These are phyloP conservation scores for Megathymus violae DNA, from an alignment of 1,140 invertebrate genomes.

Conservation along the genomic window DNA sequence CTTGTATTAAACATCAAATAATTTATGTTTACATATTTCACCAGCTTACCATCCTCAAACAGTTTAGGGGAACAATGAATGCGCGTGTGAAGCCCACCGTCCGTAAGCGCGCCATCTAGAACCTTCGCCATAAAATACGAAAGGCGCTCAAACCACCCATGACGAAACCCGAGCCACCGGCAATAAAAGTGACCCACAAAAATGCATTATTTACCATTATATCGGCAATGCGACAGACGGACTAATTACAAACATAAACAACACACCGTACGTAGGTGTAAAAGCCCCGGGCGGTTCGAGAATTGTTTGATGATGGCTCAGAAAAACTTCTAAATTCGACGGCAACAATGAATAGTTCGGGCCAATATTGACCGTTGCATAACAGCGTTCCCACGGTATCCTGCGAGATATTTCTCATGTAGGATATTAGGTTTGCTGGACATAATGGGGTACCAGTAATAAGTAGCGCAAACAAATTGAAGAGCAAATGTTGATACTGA, in stretches of 20 bases:
- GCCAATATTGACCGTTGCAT: slow-evolving; percentile 74
- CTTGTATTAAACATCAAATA: slow-evolving; percentile 32
- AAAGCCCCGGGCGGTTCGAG: slow-evolving; percentile 59
- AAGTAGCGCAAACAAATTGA: slow-evolving; percentile 70
- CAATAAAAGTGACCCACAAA: slow-evolving; percentile 79
- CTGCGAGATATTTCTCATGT: slow-evolving; percentile 67
- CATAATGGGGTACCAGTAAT: slow-evolving; percentile 71
- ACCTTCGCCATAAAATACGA: slow-evolving; percentile 52
- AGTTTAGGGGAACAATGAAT: slow-evolving; percentile 49
- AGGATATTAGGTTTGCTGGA: slow-evolving; percentile 50
- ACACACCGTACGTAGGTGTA: slow-evolving; percentile 73
- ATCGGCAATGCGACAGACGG: slow-evolving; percentile 72
- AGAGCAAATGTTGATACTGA: slow-evolving; percentile 68
- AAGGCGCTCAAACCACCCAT: slow-evolving; percentile 67
- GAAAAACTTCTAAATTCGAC: slow-evolving; percentile 58
- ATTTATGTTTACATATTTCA: slow-evolving; percentile 29
- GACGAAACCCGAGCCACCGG: slow-evolving; percentile 63
- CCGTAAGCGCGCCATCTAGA: slow-evolving; percentile 20
- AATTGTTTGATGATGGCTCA: slow-evolving; percentile 63
- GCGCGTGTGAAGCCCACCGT: slow-evolving; percentile 31
- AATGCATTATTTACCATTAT: slow-evolving; percentile 82
- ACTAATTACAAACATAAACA: slow-evolving; percentile 79
- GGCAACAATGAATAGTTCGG: slow-evolving; percentile 59
- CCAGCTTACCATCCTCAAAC: slow-evolving; percentile 40
- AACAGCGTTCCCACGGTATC: slow-evolving; percentile 73